Evolutionary conservation across 1,140 invertebrate genomes (phyloP), one percentile per base, ranked within the genome.

Genomic region (Notospermus geniculatus): DNA sequence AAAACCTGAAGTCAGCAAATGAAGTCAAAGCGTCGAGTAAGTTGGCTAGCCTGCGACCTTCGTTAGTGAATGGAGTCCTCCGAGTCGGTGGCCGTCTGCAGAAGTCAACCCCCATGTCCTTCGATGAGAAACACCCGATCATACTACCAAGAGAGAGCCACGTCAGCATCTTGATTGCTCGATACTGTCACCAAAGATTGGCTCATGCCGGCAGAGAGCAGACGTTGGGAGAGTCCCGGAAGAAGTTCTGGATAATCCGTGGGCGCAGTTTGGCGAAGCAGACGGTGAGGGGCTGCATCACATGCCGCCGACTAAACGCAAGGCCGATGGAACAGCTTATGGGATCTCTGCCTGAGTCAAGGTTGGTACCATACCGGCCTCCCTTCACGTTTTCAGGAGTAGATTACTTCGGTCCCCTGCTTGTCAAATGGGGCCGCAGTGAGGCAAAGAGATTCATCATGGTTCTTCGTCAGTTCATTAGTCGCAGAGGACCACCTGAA

Each of bases 391-490:
- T 45, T 54, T 57, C 61, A 53, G 64, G 62, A 11, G 52, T 66
- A 30, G 69, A 65, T 36, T 59, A 39, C 22, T 71, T 71, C 60
- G 64, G 71, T 39, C 71, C 66, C 2, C 65, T 64, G 22, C 15
- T 36, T 4, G 32, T 36, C 5, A 36, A 36, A 15, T 36, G 32
- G 32, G 32, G 32, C 32, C 32, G 32, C 32, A 36, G 32, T 15
- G 32, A 36, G 15, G 32, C 32, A 15, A 36, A 36, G 32, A 36
- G 32, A 36, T 36, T 36, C 15, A 36, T 36, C 32, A 7, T 36
- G 32, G 32, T 36, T 4, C 32, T 36, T 4, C 4, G 32, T 4
- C 32, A 36, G 32, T 36, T 36, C 32, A 15, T 36, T 15, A 36
- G 32, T 36, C 32, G 32, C 32, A 36, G 32, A 36, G 32, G 32